Percentiles rank a stretch among this genome's conserved stretches.
These are phyloP conservation scores for Drosophila lacicola DNA, from an alignment of 2,888 invertebrate genomes.

Conservation along the genomic window DNA sequence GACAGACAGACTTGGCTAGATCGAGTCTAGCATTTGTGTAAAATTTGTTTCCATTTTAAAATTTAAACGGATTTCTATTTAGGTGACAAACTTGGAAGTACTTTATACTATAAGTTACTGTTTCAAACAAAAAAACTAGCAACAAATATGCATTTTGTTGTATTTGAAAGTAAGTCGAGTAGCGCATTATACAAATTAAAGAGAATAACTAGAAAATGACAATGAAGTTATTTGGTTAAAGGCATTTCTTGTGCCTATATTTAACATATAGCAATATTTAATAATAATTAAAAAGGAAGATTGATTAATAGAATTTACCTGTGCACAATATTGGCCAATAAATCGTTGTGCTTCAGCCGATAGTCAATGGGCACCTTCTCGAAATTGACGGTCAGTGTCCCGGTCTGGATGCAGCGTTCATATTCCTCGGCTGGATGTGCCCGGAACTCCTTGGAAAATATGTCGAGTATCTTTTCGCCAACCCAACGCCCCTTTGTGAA, in stretches of 20 bases:
- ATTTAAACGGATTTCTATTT: neutral
- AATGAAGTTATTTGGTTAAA: conserved; percentile 15
- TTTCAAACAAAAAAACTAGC: conserved; percentile 2
- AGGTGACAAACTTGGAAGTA: conserved; percentile 4
- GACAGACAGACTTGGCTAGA: conserved; percentile 4
- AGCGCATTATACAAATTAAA: conserved; percentile 15
- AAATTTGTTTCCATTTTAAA: conserved; percentile 2
- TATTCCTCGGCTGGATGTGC: conserved; percentile 97
- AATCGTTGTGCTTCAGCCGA: conserved; percentile 95
- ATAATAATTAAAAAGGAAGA: neutral
- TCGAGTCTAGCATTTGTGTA: neutral
- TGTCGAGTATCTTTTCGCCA: conserved; percentile 95
- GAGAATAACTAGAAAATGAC: conserved; percentile 8
- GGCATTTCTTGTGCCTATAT: conserved; percentile 25
- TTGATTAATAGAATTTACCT: conserved; percentile 87
- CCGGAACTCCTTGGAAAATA: conserved; percentile 96
- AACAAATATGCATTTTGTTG: conserved; percentile 20
- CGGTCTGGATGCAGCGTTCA: conserved; percentile 95
- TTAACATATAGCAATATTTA: neutral
- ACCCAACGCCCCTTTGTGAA: conserved; percentile 99
- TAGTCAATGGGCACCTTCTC: conserved; percentile 96
- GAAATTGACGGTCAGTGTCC: conserved; percentile 97
- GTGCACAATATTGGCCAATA: conserved; percentile 96
- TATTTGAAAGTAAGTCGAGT: conserved; percentile 19
- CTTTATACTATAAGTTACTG: neutral